Evolutionary conservation across 2,888 invertebrate genomes (phyloP).

Genomic region (Limnephilus marmoratus): DNA sequence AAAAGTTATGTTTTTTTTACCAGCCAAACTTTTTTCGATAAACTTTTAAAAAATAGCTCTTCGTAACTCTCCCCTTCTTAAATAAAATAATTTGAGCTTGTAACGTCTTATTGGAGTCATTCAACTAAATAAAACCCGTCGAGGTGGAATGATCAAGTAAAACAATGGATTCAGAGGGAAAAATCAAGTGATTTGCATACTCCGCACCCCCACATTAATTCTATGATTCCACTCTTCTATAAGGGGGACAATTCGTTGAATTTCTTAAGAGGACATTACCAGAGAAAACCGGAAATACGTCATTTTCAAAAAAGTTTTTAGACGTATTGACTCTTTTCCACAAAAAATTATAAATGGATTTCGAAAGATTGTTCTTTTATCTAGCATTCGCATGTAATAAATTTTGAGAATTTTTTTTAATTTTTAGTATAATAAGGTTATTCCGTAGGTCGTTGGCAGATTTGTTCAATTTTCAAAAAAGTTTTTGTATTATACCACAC

Average conservation of each 20-base stretch:
- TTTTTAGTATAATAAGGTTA: too few relatives aligned
- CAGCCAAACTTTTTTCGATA: neutral
- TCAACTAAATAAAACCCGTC: neutral
- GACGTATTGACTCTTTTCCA: too few relatives aligned
- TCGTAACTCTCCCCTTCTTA: neutral
- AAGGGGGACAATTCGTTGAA: neutral
- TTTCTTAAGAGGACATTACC: too few relatives aligned
- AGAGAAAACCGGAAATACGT: too few relatives aligned
- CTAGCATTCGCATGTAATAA: too few relatives aligned
- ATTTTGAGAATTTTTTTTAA: too few relatives aligned
- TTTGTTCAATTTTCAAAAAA: too few relatives aligned
- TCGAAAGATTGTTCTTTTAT: too few relatives aligned
- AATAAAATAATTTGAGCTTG: slow-evolving; percentile 2
- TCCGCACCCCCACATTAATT: neutral
- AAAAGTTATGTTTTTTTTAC: neutral
- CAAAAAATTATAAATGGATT: too few relatives aligned
- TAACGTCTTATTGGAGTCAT: neutral
- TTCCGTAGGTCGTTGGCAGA: too few relatives aligned
- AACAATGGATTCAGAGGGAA: neutral
- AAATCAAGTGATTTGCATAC: neutral
- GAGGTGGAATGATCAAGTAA: neutral
- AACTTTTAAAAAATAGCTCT: neutral
- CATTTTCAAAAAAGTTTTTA: too few relatives aligned
- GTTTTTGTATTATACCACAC: too few relatives aligned
- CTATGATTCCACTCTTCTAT: neutral